Conservation (phyloP, 1,140 invertebrate genomes). For the Drosophila jambulina region DNA sequence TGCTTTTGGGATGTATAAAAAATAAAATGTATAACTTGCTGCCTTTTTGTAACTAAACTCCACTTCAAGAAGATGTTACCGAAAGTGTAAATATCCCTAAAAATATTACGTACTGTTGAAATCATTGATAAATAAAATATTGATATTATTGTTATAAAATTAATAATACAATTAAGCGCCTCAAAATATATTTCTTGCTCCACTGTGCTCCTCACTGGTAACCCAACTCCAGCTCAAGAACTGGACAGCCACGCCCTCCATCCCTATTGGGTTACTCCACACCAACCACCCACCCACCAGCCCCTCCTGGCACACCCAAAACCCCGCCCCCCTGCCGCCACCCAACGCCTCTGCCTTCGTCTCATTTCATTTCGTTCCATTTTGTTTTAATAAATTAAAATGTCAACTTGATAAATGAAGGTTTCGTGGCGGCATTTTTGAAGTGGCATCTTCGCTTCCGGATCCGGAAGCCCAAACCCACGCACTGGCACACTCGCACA, state of each 20-base stretch:
- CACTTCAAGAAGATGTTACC: background rate
- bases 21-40: no score
- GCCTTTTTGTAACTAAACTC: background rate
- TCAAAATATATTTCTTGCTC: no score
- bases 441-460: slow-evolving; percentile 55
- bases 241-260: slow-evolving; percentile 37
- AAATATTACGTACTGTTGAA: background rate
- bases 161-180: background rate
- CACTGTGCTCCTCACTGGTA: slow-evolving; percentile 1
- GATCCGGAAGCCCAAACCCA: slow-evolving; percentile 19
- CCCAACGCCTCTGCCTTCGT: slow-evolving; percentile 28
- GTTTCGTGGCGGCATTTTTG: slow-evolving; percentile 76
- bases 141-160: no score
- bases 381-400: slow-evolving; percentile 84
- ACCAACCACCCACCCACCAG: background rate
- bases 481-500: slow-evolving; percentile 3
- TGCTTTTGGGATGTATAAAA: no score
- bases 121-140: no score
- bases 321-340: background rate
- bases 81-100: background rate
- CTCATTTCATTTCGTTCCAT: slow-evolving; percentile 76
- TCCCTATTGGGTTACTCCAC: slow-evolving; percentile 1
- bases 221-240: slow-evolving; percentile 29
- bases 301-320: background rate
- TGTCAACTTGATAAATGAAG: slow-evolving; percentile 83